These are phyloP conservation scores for Platynereis dumerilii DNA, from an alignment of 2,888 invertebrate species.

Conservation along the genomic window DNA sequence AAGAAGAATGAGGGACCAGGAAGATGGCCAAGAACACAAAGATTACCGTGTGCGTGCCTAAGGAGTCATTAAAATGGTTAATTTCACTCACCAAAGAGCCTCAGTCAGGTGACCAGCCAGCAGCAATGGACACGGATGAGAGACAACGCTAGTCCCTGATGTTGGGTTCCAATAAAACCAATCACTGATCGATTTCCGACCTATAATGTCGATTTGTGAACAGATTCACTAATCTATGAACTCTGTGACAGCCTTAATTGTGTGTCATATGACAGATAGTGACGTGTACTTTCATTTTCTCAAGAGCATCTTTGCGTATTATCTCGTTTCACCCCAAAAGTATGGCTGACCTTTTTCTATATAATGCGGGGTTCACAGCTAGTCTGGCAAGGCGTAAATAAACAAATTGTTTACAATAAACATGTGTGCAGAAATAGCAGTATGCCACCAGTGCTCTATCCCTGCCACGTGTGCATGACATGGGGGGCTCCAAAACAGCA, in stretches of 20 bases:
- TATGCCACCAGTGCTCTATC: constrained; percentile 42
- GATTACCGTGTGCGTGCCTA: not conserved
- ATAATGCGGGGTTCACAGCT: constrained; percentile 50
- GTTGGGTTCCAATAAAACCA: no score
- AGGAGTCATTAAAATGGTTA: constrained; percentile 1
- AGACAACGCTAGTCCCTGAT: constrained; percentile 11
- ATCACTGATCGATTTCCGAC: constrained; percentile 3
- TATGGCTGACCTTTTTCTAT: constrained; percentile 51
- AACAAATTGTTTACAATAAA: constrained; percentile 57
- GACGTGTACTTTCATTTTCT: constrained; percentile 4
- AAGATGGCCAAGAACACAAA: no score
- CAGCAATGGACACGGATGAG: constrained; percentile 20
- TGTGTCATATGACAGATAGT: no score
- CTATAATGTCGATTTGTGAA: not conserved
- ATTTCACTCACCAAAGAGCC: not conserved
- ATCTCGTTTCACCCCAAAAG: constrained; percentile 31
- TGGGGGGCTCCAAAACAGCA: no score
- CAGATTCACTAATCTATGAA: not conserved
- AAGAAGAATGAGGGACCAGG: no score
- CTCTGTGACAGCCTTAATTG: constrained; percentile 6
- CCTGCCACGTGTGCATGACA: no score
- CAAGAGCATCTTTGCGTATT: constrained; percentile 17
- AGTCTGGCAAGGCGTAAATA: constrained; percentile 54
- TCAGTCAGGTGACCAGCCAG: constrained; percentile 24
- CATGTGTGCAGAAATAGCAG: constrained; percentile 28